These are phyloP conservation scores for Ypsolopha scabrella DNA, from an alignment of 2,888 invertebrate species.

Conservation along the genomic window DNA sequence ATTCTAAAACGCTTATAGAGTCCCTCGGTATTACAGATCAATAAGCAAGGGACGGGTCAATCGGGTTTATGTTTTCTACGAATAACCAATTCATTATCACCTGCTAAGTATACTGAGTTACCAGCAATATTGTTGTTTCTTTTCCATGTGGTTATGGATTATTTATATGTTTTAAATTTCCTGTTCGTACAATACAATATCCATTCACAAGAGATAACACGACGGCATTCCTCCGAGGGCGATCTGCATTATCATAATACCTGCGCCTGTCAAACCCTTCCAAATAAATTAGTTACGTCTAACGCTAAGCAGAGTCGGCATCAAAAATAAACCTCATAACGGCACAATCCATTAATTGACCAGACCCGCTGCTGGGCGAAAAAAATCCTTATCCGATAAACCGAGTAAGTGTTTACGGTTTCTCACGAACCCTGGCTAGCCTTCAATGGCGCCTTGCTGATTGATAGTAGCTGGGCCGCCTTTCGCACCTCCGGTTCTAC, in stretches of 20 bases:
- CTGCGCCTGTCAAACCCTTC: conserved; percentile 53
- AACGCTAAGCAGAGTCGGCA: conserved; percentile 50
- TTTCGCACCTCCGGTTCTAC: conserved; percentile 18
- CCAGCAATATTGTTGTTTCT: background rate
- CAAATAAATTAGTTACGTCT: conserved; percentile 54
- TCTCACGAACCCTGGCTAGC: conserved; percentile 64
- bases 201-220: conserved; percentile 18
- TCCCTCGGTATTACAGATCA: conserved; percentile 40
- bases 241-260: conserved; percentile 45
- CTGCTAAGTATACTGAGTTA: background rate
- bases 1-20: conserved; percentile 58
- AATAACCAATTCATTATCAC: conserved; percentile 20
- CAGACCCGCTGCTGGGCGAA: conserved; percentile 59
- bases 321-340: conserved; percentile 63
- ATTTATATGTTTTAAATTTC: background rate
- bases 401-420: conserved; percentile 68
- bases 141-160: background rate
- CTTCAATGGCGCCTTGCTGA: conserved; percentile 70
- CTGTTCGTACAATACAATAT: background rate
- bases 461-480: conserved; percentile 59
- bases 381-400: conserved; percentile 65
- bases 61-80: conserved; percentile 21
- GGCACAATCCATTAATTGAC: conserved; percentile 67
- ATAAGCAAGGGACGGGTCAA: conserved; percentile 37
- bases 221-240: conserved; percentile 29